Evolutionary conservation across 2,797 vertebrate species (phyloP).

Genomic region (Catharus ustulatus): DNA sequence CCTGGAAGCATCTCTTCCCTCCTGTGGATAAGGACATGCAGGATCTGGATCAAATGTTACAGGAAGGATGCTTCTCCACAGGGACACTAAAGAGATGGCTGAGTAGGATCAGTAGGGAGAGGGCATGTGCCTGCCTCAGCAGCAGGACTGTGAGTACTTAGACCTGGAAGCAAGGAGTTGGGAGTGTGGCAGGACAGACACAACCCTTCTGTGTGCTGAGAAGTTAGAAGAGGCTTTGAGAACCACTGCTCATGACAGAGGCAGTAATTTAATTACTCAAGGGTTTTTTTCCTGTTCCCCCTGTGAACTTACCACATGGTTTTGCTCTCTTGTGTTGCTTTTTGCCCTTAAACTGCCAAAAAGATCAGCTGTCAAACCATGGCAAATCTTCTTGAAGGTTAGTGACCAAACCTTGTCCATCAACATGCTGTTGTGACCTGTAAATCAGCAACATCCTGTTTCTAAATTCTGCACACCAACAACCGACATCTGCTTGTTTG

Average conservation of each 20-base stretch:
- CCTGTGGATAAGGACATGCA: not conserved
- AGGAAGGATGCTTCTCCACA: not conserved
- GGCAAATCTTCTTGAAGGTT: not conserved
- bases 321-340: not conserved
- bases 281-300: not conserved
- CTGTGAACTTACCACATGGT: not conserved
- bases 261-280: not conserved
- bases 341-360: not conserved
- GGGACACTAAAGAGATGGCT: not conserved
- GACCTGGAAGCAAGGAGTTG: not conserved
- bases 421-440: not conserved
- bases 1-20: not conserved
- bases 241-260: not conserved
- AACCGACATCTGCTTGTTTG: not conserved
- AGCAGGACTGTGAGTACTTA: not conserved
- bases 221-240: not conserved
- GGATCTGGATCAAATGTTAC: not conserved
- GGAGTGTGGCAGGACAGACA: not conserved
- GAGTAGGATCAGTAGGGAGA: not conserved
- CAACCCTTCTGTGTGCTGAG: not conserved
- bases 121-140: not conserved
- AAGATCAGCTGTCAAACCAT: not conserved
- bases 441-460: not conserved
- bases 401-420: not conserved
- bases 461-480: not conserved